These are phyloP conservation scores for Babylonia areolata DNA, from an alignment of 1,140 invertebrate species.

Conservation along the genomic window DNA sequence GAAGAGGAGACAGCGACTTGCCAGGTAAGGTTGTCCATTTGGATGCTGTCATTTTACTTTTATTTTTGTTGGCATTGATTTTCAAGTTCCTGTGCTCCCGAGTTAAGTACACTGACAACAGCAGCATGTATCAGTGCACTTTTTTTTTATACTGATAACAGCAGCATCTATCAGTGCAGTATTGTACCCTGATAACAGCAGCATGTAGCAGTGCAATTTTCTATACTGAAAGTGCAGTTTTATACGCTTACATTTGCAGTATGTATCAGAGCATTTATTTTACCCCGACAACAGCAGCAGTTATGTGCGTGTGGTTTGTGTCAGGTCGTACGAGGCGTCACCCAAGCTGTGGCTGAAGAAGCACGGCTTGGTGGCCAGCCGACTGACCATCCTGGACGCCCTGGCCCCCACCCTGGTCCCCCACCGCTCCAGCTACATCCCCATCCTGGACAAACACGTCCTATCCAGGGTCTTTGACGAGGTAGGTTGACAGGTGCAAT, in stretches of 20 bases:
- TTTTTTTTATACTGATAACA: background rate
- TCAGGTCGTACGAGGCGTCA: conserved; percentile 55
- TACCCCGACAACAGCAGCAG: background rate
- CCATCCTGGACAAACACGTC: conserved; percentile 72
- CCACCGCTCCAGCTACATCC: conserved; percentile 71
- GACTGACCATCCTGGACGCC: conserved; percentile 73
- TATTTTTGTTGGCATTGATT: background rate
- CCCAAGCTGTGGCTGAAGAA: conserved; percentile 71
- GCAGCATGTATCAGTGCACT: too few species aligned
- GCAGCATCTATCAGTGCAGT: background rate
- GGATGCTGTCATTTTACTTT: background rate
- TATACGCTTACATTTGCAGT: too few species aligned
- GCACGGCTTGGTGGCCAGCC: conserved; percentile 70
- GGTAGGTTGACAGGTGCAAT: too few species aligned
- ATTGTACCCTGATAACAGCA: too few species aligned
- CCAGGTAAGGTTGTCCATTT: background rate
- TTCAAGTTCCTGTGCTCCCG: too few species aligned
- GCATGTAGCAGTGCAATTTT: background rate
- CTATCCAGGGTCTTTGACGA: conserved; percentile 74
- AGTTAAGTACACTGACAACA: too few species aligned
- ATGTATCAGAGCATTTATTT: background rate
- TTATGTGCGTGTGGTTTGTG: background rate
- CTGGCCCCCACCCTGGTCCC: conserved; percentile 70
- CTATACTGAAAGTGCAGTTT: background rate
- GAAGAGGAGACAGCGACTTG: conserved; percentile 7